Evolutionary conservation across 2,113 vertebrate species (phyloP), one percentile per base, ranked within the genome.

Genomic region (Channa maculata): DNA sequence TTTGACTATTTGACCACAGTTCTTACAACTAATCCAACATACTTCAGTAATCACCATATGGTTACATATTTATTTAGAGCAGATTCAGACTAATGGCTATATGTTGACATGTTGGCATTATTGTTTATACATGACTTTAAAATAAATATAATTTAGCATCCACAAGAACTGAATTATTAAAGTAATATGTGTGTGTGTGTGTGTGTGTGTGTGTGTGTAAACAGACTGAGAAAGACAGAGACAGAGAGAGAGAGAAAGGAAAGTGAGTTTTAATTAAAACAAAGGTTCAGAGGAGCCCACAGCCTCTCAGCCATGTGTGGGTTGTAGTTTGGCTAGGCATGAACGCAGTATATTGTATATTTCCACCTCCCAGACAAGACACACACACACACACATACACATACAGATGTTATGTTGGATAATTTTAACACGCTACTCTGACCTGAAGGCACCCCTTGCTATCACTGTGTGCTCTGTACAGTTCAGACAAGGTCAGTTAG

Each of bases 231-330:
- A 82, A 74, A 71, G 76, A 77, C 62, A 24, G 24, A 51, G 8
- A 63, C 6, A 54, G 7, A 65, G 59, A 24, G 9, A 71, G 51
- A 82, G 76, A 71, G 76, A 77, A 62, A 24, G 24, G 24, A 24
- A 24, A 24, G 24, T 24, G 75, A 80, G 75, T 80, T 88, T 91
- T 91, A 86, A 92, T 90, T 88, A 77, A 72, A 84, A 80, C 71
- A 69, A 75, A 86, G 77, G 79, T 86, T 80, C 85, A 83, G 76
- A 79, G 75, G 75, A 86, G 73, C 65, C 71, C 87, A 84, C 84
- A 89, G 86, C 88, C 75, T 80, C 83, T 77, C 71, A 88, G 82
- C 76, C 76, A 66, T 89, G 86, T 90, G 92, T 93, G 90, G 92
- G 91, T 88, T 88, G 80, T 66, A 80, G 79, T 86, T 91, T 86